Evolutionary conservation across 2,113 vertebrate genomes (phyloP), one percentile per base, ranked within the genome.

Genomic region (Catagonus wagneri): DNA sequence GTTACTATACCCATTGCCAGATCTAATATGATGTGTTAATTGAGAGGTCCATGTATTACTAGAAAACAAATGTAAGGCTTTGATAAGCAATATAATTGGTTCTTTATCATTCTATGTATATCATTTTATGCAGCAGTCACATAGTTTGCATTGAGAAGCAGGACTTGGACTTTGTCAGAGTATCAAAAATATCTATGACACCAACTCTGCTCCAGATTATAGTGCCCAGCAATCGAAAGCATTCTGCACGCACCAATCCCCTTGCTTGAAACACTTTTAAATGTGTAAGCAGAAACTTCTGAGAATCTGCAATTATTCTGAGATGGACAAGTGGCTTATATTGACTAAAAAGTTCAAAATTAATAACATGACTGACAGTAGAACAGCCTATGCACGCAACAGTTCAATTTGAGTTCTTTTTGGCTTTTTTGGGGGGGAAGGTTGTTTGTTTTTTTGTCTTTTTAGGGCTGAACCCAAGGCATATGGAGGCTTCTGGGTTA

Each of bases 261-360:
- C 44, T 0, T 65, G 11, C 25, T 63, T 86, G 25, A 66, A 78
- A 93, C 16, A 71, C n/a, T 39, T 94, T 52, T 29, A 94, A 88
- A 90, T 56, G 58, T 72, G 27, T 68, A 84, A 27, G 76, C 39
- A 16, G 79, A 95, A 78, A 65, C 14, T 12, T 58, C 56, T 95
- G n/a, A 74, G 3, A 89, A 81, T 69, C 39, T 84, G 16, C 27
- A 93, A 78, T 39, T 5, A 93, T 78, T 78, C 14, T 34, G 20
- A 27, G 86, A 84, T 61, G 36, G 4, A 34, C 2, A 12, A 88
- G 36, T 85, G 90, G 88, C 69, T 71, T 85, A 32, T 52, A 27
- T 23, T 68, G 13, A 93, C 16, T 52, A 85, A 76, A 69, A 96
- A 78, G 15, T 80, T 96, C 12, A 86, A 96, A 89, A 76, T 86